Base-by-base conservation (phyloP, 1,140 invertebrate genomes). In the Dufourea novaeangliae region DNA sequence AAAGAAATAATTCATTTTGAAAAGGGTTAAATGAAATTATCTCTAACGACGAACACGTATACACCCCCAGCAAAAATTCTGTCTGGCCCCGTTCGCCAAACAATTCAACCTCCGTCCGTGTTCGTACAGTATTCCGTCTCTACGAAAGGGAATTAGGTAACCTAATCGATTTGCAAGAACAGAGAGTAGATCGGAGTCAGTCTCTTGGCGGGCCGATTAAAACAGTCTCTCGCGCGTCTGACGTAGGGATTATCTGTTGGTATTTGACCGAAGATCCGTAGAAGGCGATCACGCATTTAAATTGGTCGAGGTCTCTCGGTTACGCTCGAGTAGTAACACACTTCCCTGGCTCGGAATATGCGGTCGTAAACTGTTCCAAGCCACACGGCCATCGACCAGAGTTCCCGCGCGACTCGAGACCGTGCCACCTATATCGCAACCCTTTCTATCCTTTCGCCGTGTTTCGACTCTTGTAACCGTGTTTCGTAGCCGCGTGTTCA, bases 291-390 rank as follows among this genome's bases (percentile, higher is more conserved):
- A 78, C 70, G 71, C 83, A 77, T 85, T 81, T 85, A 82, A 85
- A 82, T 85, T 85, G 82, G 75, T 82, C 83, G 83, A 84, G 83
- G 83, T 83, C 82, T 84, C 78, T 83, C 81, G 83, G 81, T 83
- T 84, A 84, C 83, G 83, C 78, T 84, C 80, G 77, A 77, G 68
- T 84, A 84, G 83, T 80, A 83, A 84, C 82, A 84, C 78, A 84
- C 78, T 83, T 84, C 82, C 64, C 72, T 57, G 27, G 73, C 69
- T 72, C 62, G 82, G n/a, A 59, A 61, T 70, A 78, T 77, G 68
- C 72, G 80, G 71, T 74, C 75, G 77, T 83, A 80, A 84, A 83
- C 77, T 76, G 71, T 75, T 83, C 54, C 67, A 78, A 66, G 77
- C 22, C 80, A 41, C 80, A 79, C 76, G 80, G 80, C 66, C 80